Conservation (phyloP, 2,113 vertebrate genomes). For the Siphamia tubifer region DNA sequence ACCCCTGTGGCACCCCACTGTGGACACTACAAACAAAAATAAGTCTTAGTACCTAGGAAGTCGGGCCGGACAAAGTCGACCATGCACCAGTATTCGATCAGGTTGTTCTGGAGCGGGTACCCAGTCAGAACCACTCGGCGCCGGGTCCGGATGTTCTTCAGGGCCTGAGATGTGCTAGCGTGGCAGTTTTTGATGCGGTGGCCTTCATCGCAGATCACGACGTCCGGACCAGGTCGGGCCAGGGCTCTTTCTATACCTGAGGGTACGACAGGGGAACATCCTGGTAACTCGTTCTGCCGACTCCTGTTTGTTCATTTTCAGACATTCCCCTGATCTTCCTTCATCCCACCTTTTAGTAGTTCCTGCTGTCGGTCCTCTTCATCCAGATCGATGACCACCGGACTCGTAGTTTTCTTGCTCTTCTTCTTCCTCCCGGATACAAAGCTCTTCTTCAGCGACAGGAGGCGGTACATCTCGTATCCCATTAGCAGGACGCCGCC, state of each 20-base stretch:
- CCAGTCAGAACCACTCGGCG: slow-evolving; percentile 94
- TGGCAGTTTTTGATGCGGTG: slow-evolving; percentile 99
- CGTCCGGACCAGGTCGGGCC: slow-evolving; percentile 92
- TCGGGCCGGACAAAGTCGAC: slow-evolving; percentile 97
- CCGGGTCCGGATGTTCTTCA: slow-evolving; percentile 94
- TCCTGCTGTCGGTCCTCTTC: slow-evolving; percentile 96
- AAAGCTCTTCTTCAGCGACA: slow-evolving; percentile 95
- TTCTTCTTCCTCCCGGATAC: slow-evolving; percentile 90
- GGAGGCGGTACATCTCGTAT: slow-evolving; percentile 97
- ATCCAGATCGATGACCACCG: slow-evolving; percentile 90
- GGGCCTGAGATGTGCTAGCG: slow-evolving; percentile 95
- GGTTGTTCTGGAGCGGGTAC: slow-evolving; percentile 98
- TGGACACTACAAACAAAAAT: no score
- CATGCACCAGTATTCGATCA: slow-evolving; percentile 99
- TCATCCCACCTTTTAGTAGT: slow-evolving; percentile 87
- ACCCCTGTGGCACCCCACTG: no score
- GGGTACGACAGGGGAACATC: background rate
- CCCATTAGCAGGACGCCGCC: slow-evolving; percentile 96
- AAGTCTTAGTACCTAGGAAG: slow-evolving; percentile 81
- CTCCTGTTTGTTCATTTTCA: background rate
- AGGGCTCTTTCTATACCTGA: slow-evolving; percentile 95
- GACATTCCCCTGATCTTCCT: background rate
- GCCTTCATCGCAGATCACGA: slow-evolving; percentile 97
- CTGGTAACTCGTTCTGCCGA: no score
- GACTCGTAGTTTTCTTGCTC: slow-evolving; percentile 87